These are phyloP conservation scores for Cacoxenus indagator DNA, from an alignment of 2,888 invertebrate species.

Conservation along the genomic window DNA sequence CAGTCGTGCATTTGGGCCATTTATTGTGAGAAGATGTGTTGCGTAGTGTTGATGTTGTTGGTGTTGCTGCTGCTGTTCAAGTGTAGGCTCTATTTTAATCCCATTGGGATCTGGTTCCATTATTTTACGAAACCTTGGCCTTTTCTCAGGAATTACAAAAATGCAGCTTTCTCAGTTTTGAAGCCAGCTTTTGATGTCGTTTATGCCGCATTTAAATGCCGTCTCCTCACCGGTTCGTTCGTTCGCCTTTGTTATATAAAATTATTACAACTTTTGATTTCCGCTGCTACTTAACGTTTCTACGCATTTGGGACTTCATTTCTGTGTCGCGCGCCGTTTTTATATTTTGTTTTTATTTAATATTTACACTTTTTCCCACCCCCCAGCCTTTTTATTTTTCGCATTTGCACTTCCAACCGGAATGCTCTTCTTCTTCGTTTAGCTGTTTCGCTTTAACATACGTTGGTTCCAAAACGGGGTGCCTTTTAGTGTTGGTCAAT, in stretches of 20 bases:
- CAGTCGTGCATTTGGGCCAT: slow-evolving; percentile 68
- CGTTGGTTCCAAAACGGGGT: too few relatives aligned
- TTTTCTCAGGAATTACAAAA: slow-evolving; percentile 24
- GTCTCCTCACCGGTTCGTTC: too few relatives aligned
- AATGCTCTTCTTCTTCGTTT: slow-evolving; percentile 6
- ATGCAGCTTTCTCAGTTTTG: slow-evolving; percentile 26
- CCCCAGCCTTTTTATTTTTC: neutral
- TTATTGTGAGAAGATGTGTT: slow-evolving; percentile 68
- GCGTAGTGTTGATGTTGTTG: slow-evolving; percentile 66
- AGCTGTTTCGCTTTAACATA: neutral
- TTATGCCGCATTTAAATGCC: slow-evolving; percentile 55
- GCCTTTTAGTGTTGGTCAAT: too few relatives aligned
- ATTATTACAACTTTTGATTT: slow-evolving; percentile 12
- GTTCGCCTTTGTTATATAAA: slow-evolving; percentile 39
- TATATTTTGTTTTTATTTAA: slow-evolving; percentile 30
- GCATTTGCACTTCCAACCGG: neutral
- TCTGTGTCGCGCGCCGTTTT: slow-evolving; percentile 41
- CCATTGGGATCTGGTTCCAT: slow-evolving; percentile 71
- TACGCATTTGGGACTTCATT: too few relatives aligned
- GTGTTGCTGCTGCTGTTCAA: slow-evolving; percentile 63
- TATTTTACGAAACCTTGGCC: slow-evolving; percentile 53
- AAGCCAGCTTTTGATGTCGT: slow-evolving; percentile 37
- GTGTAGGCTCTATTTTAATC: slow-evolving; percentile 70
- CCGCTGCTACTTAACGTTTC: too few relatives aligned
- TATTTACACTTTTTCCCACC: too few relatives aligned